Evolutionary conservation across 2,113 vertebrate genomes (phyloP), one percentile per base, ranked within the genome.

Genomic region (Melospiza georgiana): DNA sequence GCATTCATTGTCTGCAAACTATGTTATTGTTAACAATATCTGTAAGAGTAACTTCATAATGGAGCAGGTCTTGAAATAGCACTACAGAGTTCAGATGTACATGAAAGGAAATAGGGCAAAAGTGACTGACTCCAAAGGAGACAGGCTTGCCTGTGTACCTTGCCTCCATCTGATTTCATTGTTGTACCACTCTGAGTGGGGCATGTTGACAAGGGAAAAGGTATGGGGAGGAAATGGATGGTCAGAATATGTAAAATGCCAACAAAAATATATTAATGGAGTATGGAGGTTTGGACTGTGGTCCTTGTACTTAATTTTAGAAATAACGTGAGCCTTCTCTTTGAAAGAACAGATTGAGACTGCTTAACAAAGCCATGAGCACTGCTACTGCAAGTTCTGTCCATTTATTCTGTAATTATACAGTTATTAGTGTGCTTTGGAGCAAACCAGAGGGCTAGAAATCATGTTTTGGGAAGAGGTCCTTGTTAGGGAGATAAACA

Each of bases 1-100:
- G 78, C 51, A 24, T 16, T 33, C 16, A 7, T 49, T 57, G 54
- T 79, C 61, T 77, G 82, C 65, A 62, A 89, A 35, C 75, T 46
- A 33, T 46, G 52, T 52, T 79, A 76, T 58, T 85, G 51, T 88
- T 92, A 88, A 52, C 28, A 33, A 2, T 43, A 76, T 39, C 79
- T 83, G 15, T 49, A 65, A 90, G 44, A 72, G 48, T 77, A 67
- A 90, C 18, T 86, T 81, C 31, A 24, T 31, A 74, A 87, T n/a
- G 31, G 76, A 94, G 44, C 39, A 59, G 59, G 39, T 61, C 67
- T 93, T 83, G 55, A 67, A 86, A 65, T 44, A 83, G 71, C 39
- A 76, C 44, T n/a, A 11, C 3, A 15, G 81, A 52, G 55, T 54
- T 89, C 30, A 49, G 46, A 39, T 57, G 35, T 58, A 48, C 51